Evolutionary conservation across 2,797 vertebrate species (phyloP).

Genomic region (Sparus aurata): DNA sequence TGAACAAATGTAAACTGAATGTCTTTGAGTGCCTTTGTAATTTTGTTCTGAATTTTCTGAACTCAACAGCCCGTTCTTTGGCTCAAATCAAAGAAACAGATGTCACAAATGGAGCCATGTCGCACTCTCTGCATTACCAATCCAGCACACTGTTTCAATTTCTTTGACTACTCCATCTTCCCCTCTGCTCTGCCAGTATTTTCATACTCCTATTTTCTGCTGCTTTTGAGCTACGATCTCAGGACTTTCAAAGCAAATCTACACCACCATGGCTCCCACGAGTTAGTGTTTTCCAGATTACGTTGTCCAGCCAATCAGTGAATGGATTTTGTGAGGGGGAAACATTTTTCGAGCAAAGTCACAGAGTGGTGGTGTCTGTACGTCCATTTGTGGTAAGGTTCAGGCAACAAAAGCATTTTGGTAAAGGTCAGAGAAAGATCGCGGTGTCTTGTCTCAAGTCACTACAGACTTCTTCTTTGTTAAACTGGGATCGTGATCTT

Average conservation of each 20-base stretch:
- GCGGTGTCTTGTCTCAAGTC: background rate
- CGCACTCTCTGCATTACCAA: background rate
- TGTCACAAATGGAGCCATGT: background rate
- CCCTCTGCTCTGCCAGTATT: background rate
- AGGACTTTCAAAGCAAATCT: background rate
- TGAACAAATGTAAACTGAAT: background rate
- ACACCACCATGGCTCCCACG: background rate
- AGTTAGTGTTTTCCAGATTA: background rate
- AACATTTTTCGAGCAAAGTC: background rate
- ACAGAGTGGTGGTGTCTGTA: background rate
- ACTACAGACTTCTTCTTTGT: background rate
- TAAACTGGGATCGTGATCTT: background rate
- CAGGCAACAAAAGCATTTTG: background rate
- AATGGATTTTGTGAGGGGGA: background rate
- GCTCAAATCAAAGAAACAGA: background rate
- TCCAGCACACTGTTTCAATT: background rate
- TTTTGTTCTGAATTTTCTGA: slow-evolving; percentile 3
- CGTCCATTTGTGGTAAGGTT: background rate
- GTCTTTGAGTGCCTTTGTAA: background rate
- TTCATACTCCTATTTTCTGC: background rate
- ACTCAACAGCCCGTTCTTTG: background rate
- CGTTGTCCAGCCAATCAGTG: background rate
- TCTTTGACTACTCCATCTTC: background rate
- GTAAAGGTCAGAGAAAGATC: background rate
- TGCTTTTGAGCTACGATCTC: background rate